A percentile compares a stretch with the other conserved stretches of the same genome.
These are phyloP conservation scores for Habroteleia sp. DNA, from an alignment of 2,888 invertebrate genomes.

Conservation along the genomic window DNA sequence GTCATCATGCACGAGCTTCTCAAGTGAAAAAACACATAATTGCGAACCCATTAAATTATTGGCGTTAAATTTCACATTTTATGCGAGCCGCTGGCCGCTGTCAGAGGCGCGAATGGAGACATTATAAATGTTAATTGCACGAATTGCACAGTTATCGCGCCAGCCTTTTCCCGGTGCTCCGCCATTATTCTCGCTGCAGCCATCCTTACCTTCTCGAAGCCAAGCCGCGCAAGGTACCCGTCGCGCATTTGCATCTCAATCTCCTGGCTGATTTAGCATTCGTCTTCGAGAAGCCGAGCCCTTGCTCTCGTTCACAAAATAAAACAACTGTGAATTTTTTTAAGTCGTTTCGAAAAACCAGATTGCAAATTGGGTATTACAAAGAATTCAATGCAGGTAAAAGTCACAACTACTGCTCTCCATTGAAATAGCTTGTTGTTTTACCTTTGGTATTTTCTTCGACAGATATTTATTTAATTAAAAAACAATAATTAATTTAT, in stretches of 20 bases:
- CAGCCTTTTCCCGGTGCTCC: conserved; percentile 53
- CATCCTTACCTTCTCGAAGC: conserved; percentile 40
- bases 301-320: conserved; percentile 69
- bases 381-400: not conserved
- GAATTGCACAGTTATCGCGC: conserved; percentile 75
- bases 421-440: too few relatives aligned
- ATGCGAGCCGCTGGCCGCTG: conserved; percentile 66
- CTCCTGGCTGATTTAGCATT: conserved; percentile 74
- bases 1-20: conserved; percentile 44
- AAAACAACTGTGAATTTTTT: conserved; percentile 62
- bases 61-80: conserved; percentile 73
- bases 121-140: conserved; percentile 76
- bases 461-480: too few relatives aligned
- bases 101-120: conserved; percentile 74
- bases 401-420: too few relatives aligned
- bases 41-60: conserved; percentile 72
- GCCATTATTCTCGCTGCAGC: conserved; percentile 55
- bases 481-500: too few relatives aligned
- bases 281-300: conserved; percentile 64
- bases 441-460: too few relatives aligned
- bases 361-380: not conserved
- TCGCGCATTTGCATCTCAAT: conserved; percentile 76
- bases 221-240: conserved; percentile 51
- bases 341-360: not conserved
- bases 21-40: conserved; percentile 61